Base-by-base conservation (phyloP, 2,797 vertebrate genomes). In the Clamator glandarius region DNA sequence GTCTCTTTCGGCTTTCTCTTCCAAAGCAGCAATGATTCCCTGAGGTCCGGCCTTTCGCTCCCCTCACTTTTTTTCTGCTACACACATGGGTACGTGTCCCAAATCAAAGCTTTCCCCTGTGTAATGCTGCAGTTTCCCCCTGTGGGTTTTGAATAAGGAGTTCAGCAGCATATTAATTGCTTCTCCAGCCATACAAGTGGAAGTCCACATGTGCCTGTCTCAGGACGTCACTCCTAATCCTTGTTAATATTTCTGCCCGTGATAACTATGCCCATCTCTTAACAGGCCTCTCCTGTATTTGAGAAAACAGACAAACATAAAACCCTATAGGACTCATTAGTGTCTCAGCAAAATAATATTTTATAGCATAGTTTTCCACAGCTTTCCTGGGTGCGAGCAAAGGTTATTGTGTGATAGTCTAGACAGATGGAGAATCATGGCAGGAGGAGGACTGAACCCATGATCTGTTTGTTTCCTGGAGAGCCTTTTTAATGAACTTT, bases 351-450 rank as follows among this genome's bases (percentile, higher is more conserved):
- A 44, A 44, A 44, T 44, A 44, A 17, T 44, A 44, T 44, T 44
- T 44, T 44, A 18, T 44, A 44, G 42, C 42, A 44, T 18, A 16
- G 42, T 44, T 44, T 16, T 44, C 42, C 42, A 44, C 18, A 44
- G 42, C 15, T 44, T 44, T 92, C 87, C 83, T 91, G 89, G 46
- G 86, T 90, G 21, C 2, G 12, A 84, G 67, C 66, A 92, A 84
- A 92, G 69, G 83, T 92, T 88, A 84, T 76, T 86, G 48, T 48
- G 80, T 84, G 63, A 35, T 5, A 80, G 54, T 76, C 61, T 81
- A 84, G 91, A 86, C 93, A 95, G 96, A 92, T 88, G 91, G 94
- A 93, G 42, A 51, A 86, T 84, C 85, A 29, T 35, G 66, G 42
- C 17, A 36, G 55, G 51, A 91, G 70, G 20, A 80, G 35, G 39